Evolutionary conservation across 2,888 invertebrate genomes (phyloP), one percentile per base, ranked within the genome.

Genomic region (Crematogaster levior): DNA sequence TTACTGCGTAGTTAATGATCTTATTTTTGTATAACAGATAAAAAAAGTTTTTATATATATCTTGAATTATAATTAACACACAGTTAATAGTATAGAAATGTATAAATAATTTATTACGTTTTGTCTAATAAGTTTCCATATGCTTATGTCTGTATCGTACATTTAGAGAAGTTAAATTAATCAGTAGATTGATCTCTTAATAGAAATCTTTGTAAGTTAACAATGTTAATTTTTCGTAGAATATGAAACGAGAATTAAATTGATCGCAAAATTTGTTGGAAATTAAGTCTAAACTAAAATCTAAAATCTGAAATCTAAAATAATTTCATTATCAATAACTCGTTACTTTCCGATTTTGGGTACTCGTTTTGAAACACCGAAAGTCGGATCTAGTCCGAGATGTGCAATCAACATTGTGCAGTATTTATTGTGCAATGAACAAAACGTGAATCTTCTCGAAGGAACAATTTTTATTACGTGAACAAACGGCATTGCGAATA

Each of bases 361-460:
- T 51, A 48, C n/a, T n/a, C n/a, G n/a, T n/a, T 15, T 3, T 24
- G 24, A 68, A 40, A 56, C 18, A 9, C 37, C 24, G 66, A 77
- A 43, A 18, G 51, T 63, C 34, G 34, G 15, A 27, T 5, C 12
- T 21, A 37, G 5, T 40, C 5, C 27, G 18, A 63, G 9, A 12
- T 24, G 37, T 75, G 60, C 74, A 21, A 60, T 73, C 18, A 48
- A 70, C n/a, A 48, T 73, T 58, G 72, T 73, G 72, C 48, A 70
- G 34, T 68, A 30, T 21, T 34, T 21, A n/a, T 58, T 61, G 48
- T 51, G 37, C 24, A 56, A 77, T 70, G 4, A 48, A 40, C n/a
- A 15, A 30, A 18, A 18, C 7, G 30, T 5, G n/a, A 66, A 21
- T 43, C 18, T 43, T 70, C 34, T 68, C 53, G 77, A 77, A 77